Base-by-base conservation (phyloP, 2,113 vertebrate genomes). In the Elaphurus davidianus region DNA sequence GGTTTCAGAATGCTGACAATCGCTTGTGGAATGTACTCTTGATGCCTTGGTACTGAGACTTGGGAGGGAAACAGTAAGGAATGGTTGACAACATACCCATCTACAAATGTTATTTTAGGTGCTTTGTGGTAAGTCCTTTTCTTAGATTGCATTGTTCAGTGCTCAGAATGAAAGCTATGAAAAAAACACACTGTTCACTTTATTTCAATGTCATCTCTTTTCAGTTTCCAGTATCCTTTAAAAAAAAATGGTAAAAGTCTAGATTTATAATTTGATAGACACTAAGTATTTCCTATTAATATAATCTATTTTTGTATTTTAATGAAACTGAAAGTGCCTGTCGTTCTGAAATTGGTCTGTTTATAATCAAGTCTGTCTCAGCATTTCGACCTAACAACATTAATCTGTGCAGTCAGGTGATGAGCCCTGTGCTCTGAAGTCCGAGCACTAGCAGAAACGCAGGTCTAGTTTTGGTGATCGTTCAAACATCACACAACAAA, bases 261-360 rank as follows among this genome's bases (percentile, higher is more conserved):
- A 89, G 96, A 98, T 98, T 98, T 98, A 98, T 97, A 98, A 87
- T 98, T 98, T 98, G 98, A 97, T 98, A 98, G 98, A 98, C 98
- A 99, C 98, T 99, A 98, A 98, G 91, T 98, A 97, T 98, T 99
- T 99, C 98, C 98, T 99, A 98, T 98, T 99, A 99, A 99, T 99
- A 98, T 97, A 91, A 98, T 98, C 98, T 99, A 99, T 99, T 99
- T 99, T 99, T 99, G 83, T 99, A 99, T 92, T 97, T 97, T 98
- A 98, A 95, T 96, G 98, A 99, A 98, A 98, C 98, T 99, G 96
- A 93, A 99, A 99, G 99, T 99, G 99, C 99, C 99, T 99, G 86
- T 97, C 83, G 79, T 91, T 97, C 96, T 98, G 54, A 93, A 97
- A 92, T 76, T 36, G 92, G 60, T 85, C 19, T 92, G 55, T 93